Percentiles rank a stretch among this genome's conserved stretches.
phyloP scores from a whole-genome alignment of 2,888 invertebrate genomes.

The Sisyra nigra region DNA sequence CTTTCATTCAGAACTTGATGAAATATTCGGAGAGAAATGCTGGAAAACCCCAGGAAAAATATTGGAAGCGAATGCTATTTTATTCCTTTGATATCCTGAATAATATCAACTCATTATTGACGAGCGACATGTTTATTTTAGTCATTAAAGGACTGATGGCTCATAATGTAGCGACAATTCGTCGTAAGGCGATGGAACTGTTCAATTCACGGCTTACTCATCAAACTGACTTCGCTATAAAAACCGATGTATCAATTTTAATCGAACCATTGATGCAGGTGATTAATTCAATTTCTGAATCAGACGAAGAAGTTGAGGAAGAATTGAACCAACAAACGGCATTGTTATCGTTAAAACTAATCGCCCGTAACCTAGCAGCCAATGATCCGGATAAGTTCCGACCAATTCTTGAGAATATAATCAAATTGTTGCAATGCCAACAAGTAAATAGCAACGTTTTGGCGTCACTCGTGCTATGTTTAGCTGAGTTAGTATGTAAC shows the following conservation, averaged over 20 bases:
- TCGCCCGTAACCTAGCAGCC: conserved; percentile 56
- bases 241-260: conserved; percentile 33
- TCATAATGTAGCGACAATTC: conserved; percentile 53
- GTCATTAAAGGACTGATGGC: conserved; percentile 58
- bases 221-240: conserved; percentile 19
- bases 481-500: conserved; percentile 62
- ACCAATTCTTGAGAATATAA: conserved; percentile 48
- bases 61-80: conserved; percentile 69
- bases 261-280: conserved; percentile 43
- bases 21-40: conserved; percentile 42
- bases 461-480: conserved; percentile 57
- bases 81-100: conserved; percentile 67
- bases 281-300: conserved; percentile 33
- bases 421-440: conserved; percentile 37
- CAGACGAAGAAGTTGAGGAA: conserved; percentile 35
- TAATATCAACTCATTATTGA: conserved; percentile 61
- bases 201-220: conserved; percentile 65
- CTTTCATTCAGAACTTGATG: conserved; percentile 48
- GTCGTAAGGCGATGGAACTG: conserved; percentile 70
- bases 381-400: conserved; percentile 54
- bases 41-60: conserved; percentile 43
- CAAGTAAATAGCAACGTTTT: conserved; percentile 42
- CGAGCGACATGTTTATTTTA: conserved; percentile 61
- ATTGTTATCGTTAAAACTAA: conserved; percentile 62
- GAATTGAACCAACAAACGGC: conserved; percentile 68